These are phyloP conservation scores for Amitus sp. DNA, from an alignment of 2,888 invertebrate genomes.

Conservation along the genomic window DNA sequence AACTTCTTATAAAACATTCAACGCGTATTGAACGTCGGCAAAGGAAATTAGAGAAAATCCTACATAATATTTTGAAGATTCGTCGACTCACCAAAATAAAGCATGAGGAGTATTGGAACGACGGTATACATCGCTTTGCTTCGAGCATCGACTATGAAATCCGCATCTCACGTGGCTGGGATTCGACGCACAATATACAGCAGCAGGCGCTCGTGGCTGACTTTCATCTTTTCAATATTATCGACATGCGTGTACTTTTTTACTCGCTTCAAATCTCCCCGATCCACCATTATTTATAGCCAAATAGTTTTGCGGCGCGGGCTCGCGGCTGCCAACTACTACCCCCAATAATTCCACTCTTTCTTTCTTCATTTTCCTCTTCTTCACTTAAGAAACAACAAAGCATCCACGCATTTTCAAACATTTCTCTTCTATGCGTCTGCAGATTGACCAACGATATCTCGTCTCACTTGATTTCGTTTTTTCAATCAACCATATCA, in stretches of 20 bases:
- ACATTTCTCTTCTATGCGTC: too few relatives aligned
- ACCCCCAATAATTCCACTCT: background rate
- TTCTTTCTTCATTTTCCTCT: too few relatives aligned
- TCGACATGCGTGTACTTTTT: too few relatives aligned
- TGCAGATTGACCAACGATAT: background rate
- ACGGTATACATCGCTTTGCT: conserved; percentile 60
- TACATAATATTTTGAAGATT: too few relatives aligned
- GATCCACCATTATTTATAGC: background rate
- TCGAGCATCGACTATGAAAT: conserved; percentile 40
- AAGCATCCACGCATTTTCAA: background rate
- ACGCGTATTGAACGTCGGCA: too few relatives aligned
- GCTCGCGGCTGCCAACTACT: too few relatives aligned
- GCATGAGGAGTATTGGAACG: conserved; percentile 57
- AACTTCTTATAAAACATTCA: too few relatives aligned
- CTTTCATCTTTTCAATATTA: background rate
- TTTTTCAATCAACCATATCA: too few relatives aligned
- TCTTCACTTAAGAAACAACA: background rate
- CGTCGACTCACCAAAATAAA: conserved; percentile 59
- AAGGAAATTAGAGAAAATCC: too few relatives aligned
- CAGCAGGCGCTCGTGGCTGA: background rate
- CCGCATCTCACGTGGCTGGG: conserved; percentile 49
- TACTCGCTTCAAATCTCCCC: background rate
- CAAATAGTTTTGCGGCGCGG: too few relatives aligned
- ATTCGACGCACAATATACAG: background rate
- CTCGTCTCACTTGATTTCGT: too few relatives aligned